Percentiles rank a stretch among this genome's conserved stretches.
Evolutionary conservation across 2,888 invertebrate genomes (phyloP).

Genomic region (Ashinkailepas kermadecensis): DNA sequence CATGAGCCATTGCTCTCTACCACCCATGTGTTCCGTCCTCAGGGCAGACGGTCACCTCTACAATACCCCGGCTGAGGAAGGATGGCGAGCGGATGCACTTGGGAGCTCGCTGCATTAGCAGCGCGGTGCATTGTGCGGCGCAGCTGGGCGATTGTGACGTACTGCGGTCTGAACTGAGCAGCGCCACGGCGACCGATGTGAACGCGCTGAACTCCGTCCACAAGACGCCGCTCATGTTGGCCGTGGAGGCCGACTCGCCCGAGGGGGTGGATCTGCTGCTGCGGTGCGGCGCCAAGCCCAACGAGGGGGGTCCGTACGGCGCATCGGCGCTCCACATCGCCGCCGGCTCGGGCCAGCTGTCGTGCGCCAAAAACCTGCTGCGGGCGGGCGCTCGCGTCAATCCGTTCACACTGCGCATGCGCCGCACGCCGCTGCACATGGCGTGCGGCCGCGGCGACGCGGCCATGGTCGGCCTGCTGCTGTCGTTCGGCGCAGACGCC

Average conservation of each 20-base stretch:
- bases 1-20: too few relatives aligned
- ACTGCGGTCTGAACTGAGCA: too few relatives aligned
- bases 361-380: background rate
- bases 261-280: background rate
- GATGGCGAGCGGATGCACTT: too few relatives aligned
- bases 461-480: background rate
- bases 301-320: background rate
- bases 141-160: too few relatives aligned
- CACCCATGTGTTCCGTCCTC: too few relatives aligned
- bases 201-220: background rate
- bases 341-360: background rate
- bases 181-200: background rate
- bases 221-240: background rate
- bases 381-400: background rate
- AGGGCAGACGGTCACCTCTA: too few relatives aligned
- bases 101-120: too few relatives aligned
- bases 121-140: too few relatives aligned
- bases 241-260: background rate
- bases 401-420: background rate
- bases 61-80: too few relatives aligned
- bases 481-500: background rate
- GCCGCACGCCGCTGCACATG: background rate
- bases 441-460: background rate
- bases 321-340: background rate
- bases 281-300: background rate